Evolutionary conservation across 2,113 vertebrate genomes (phyloP).

Genomic region (Callospermophilus lateralis): DNA sequence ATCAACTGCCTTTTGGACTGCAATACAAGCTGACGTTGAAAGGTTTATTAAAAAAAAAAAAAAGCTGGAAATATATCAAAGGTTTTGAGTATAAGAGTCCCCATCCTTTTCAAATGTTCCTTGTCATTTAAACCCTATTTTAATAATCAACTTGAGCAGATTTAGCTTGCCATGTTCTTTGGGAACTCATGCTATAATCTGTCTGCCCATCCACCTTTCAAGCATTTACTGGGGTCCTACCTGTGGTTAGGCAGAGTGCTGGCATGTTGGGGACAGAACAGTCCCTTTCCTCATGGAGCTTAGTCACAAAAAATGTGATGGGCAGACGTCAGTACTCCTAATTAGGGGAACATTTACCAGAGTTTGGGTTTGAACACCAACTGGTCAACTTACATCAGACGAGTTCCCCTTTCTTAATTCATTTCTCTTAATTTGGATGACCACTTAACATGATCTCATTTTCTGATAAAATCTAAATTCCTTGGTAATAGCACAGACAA

Average conservation of each 20-base stretch:
- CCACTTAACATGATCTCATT: not conserved
- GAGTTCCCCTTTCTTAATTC: not conserved
- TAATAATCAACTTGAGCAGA: not conserved
- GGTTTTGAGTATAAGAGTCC: not conserved
- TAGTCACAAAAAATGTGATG: not conserved
- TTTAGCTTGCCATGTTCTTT: not conserved
- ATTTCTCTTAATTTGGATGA: not conserved
- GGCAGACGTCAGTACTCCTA: not conserved
- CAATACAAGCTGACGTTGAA: not conserved
- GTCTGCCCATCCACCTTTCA: not conserved
- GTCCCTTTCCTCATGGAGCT: not conserved
- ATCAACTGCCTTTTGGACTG: not conserved
- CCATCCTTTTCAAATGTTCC: not conserved
- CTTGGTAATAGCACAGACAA: not conserved
- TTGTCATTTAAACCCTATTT: not conserved
- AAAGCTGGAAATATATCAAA: constrained; percentile 7
- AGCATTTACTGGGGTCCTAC: not conserved
- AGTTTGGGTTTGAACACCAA: not conserved
- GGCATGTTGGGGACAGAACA: not conserved
- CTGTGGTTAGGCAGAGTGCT: not conserved
- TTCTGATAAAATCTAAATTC: not conserved
- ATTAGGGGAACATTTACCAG: not conserved
- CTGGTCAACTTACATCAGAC: not conserved
- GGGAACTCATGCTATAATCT: not conserved
- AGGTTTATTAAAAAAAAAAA: not conserved